Conservation (phyloP, 2,888 invertebrate species). For the Cryptus armator region DNA sequence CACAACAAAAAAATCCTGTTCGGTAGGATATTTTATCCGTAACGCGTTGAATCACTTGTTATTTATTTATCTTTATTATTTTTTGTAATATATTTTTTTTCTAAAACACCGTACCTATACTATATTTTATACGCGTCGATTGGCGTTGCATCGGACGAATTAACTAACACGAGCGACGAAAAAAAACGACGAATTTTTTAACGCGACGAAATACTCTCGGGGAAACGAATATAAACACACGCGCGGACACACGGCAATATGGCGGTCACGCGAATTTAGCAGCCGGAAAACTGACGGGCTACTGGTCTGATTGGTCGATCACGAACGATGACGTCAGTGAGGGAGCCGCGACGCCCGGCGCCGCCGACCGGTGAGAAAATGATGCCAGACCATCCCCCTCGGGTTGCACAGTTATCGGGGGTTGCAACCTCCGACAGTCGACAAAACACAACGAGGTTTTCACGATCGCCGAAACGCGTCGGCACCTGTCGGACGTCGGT, state of each 20-base stretch:
- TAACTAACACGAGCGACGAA: neutral
- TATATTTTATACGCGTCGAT: neutral
- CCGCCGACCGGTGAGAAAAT: constrained; percentile 57
- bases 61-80: neutral
- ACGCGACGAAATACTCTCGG: constrained; percentile 72
- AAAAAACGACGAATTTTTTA: constrained; percentile 27
- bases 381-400: constrained; percentile 51
- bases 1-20: constrained; percentile 12
- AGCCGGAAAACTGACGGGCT: constrained; percentile 84
- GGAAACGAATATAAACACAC: constrained; percentile 79
- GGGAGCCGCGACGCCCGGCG: constrained; percentile 78
- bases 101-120: constrained; percentile 2
- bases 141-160: constrained; percentile 12
- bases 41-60: constrained; percentile 1
- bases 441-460: constrained; percentile 17
- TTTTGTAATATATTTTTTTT: neutral
- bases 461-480: constrained; percentile 33
- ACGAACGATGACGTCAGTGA: constrained; percentile 86
- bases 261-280: constrained; percentile 80
- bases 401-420: constrained; percentile 30
- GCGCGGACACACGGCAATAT: constrained; percentile 80
- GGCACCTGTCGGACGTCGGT: constrained; percentile 31
- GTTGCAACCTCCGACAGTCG: constrained; percentile 31
- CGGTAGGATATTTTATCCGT: neutral
- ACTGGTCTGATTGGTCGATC: constrained; percentile 89